Base-by-base conservation (phyloP, 2,797 vertebrate genomes). In the Diceros bicornis region DNA sequence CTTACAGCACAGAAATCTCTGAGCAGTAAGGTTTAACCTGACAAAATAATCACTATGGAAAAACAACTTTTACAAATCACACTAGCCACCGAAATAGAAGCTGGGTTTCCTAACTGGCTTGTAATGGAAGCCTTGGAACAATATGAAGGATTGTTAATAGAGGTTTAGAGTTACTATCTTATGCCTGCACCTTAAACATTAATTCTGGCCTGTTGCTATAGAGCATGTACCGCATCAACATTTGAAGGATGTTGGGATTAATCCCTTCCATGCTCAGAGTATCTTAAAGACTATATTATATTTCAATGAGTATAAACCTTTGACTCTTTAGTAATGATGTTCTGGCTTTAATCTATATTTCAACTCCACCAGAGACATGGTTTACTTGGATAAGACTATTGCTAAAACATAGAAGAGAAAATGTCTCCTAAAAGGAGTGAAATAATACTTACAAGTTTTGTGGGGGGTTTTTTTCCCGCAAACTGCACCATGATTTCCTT, bases 21-120 rank as follows among this genome's bases (percentile, higher is more conserved):
- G 34, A 52, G 75, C 75, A 55, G 91, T 20, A 37, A 93, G 92
- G 90, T 79, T 95, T 64, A 96, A 85, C 66, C 62, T 92, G 96
- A 97, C 95, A 96, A 95, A 97, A 97, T 94, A 97, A 98, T 96
- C 82, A 20, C 61, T 13, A 32, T 86, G 96, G 95, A 97, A 98
- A 97, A 96, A 95, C 92, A 97, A 96, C 94, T 97, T 41, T 41
- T 97, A 94, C 79, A 94, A 96, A 94, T 98, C 91, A 50, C 75
- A 61, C 90, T 21, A 21, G 55, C 92, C 97, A 96, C 97, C 27
- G 21, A 84, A 97, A 97, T 69, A 79, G 71, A 97, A 93, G 94
- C 57, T 83, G 75, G 37, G 69, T 96, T 97, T 98, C 86, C 94
- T 92, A 96, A 89, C 79, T 68, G 91, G 89, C 91, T 96, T 95